Evolutionary conservation across 2,888 invertebrate species (phyloP), one percentile per base, ranked within the genome.

Genomic region (Phalera bucephala): DNA sequence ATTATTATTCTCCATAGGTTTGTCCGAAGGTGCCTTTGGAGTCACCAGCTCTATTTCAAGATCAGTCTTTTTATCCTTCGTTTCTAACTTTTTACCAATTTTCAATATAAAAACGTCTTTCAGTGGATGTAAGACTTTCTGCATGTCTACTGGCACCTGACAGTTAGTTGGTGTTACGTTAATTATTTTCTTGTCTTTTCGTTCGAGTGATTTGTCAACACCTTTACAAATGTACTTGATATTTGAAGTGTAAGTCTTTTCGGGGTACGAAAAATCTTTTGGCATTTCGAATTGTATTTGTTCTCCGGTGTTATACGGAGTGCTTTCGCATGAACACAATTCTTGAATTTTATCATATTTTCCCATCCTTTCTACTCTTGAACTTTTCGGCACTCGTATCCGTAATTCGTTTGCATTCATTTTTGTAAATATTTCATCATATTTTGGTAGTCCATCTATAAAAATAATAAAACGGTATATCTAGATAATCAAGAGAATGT

Each of bases 61-160:
- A 45, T 88, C 88, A 12, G 87, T 88, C 50, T 81, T 89, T 52
- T 84, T 88, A 35, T 89, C 85, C 52, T 78, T 76, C 0, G 81
- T 82, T 59, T 89, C 88, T 11, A 88, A 55, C 52, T 87, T 88
- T 42, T 89, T 89, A 14, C 88, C 88, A 39, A 89, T 87, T 69
- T 87, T 89, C 3, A 89, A 62, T 51, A 89, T 84, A 36, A 89
- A 89, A 1, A 89, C 87, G 45, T 89, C 88, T 58, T 85, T 88
- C 27, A 72, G 58, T 0, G 80, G 80, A 40, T 87, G 74, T 6
- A 77, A 13, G 10, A 67, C 50, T 68, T 89, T 89, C 36, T 73
- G 72, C 76, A 88, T 83, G 31, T 81, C 68, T 0, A 86, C 73
- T 8, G 87, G 82, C 0, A 80, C 71, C 0, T 82, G 80, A 42